These are phyloP conservation scores for Meandrina meandrites DNA, from an alignment of 92 coral and sea anemone genomes.

Conservation along the genomic window DNA sequence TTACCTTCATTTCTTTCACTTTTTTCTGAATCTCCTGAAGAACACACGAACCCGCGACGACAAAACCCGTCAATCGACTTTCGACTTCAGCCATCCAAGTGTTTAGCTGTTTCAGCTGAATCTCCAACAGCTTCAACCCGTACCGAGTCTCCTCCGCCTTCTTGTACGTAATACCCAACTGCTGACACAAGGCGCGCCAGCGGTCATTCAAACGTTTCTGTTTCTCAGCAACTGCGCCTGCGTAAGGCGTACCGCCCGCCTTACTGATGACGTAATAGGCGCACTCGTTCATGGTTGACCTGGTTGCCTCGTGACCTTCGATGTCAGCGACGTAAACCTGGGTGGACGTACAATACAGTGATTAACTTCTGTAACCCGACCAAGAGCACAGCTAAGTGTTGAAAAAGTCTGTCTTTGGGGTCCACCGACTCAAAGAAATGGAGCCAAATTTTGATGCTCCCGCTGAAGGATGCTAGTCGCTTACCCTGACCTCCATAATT, in stretches of 20 bases:
- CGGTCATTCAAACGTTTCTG: constrained; percentile 91
- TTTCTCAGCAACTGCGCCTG: constrained; percentile 79
- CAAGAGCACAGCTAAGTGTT: not conserved
- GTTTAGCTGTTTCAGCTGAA: constrained; percentile 89
- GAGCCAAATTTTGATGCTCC: too few species aligned
- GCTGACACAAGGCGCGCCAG: constrained; percentile 97
- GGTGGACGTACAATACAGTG: not conserved
- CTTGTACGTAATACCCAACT: constrained; percentile 95
- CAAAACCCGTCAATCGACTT: constrained; percentile 61
- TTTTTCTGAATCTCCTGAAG: constrained; percentile 76
- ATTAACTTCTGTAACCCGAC: not conserved
- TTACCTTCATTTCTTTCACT: constrained; percentile 78
- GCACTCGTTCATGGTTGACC: constrained; percentile 86
- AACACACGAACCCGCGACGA: constrained; percentile 71
- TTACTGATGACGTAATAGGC: constrained; percentile 88
- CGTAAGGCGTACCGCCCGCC: constrained; percentile 81
- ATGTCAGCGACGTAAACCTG: constrained; percentile 96
- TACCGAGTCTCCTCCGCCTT: constrained; percentile 98
- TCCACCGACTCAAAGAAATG: too few species aligned
- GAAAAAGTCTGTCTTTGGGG: not conserved
- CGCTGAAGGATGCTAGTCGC: too few species aligned
- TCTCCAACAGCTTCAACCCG: constrained; percentile 86
- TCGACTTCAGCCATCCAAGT: constrained; percentile 94
- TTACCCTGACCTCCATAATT: too few species aligned
- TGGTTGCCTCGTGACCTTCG: constrained; percentile 86